Evolutionary conservation across 2,888 invertebrate genomes (phyloP).

Genomic region (Cephus nigrinus): DNA sequence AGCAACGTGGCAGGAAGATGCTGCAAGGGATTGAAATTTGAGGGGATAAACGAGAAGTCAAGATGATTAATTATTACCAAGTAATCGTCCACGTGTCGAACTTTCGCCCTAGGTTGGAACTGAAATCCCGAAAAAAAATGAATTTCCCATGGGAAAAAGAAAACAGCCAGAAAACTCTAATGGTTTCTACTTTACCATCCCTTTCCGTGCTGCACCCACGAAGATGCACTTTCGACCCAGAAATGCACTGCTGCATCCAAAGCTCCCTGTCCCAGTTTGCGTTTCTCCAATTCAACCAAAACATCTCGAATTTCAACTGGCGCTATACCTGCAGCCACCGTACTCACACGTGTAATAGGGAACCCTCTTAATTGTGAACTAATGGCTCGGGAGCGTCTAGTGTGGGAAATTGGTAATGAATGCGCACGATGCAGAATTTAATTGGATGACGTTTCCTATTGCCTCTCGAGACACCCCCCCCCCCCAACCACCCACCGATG

Average conservation of each 20-base stretch:
- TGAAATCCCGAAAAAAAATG: background rate
- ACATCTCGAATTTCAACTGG: background rate
- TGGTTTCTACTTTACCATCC: background rate
- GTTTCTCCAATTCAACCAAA: background rate
- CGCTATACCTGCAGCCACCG: background rate
- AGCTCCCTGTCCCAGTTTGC: background rate
- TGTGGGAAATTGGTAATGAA: constrained; percentile 42
- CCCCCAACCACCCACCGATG: background rate
- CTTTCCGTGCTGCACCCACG: background rate
- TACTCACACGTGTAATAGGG: constrained; percentile 4
- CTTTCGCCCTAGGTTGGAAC: background rate
- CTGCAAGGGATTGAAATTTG: background rate
- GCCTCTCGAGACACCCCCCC: constrained; percentile 22
- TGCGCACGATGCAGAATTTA: constrained; percentile 35
- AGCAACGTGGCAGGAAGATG: background rate
- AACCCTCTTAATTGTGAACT: constrained; percentile 25
- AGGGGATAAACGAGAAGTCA: background rate
- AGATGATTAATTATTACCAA: background rate
- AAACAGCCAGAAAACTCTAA: background rate
- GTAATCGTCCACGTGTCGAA: background rate
- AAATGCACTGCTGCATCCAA: background rate
- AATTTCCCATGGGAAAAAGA: background rate
- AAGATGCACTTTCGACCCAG: background rate
- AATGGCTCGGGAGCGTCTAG: constrained; percentile 17
- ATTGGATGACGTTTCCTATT: constrained; percentile 33